Conservation (phyloP, 1,140 invertebrate species). For the Drosophila punjabiensis region DNA sequence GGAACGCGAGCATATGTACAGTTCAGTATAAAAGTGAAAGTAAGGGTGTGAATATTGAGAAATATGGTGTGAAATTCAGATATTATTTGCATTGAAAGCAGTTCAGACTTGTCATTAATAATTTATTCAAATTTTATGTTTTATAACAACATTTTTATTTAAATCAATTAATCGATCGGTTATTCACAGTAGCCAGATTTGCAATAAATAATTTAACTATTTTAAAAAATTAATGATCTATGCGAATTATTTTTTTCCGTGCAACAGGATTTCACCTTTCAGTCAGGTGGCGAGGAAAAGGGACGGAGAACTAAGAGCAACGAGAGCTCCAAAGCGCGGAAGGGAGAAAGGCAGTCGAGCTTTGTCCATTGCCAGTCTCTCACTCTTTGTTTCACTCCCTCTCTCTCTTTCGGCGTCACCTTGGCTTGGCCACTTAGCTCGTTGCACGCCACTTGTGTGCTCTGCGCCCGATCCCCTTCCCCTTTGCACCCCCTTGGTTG, state of each 20-base stretch:
- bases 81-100: no score
- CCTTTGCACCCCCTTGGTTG: conserved; percentile 12
- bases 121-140: no score
- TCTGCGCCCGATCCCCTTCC: not conserved
- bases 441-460: conserved; percentile 48
- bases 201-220: no score
- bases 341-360: conserved; percentile 15
- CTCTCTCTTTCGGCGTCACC: not conserved
- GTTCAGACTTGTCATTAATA: no score
- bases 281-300: not conserved
- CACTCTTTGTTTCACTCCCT: conserved; percentile 1
- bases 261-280: conserved; percentile 8
- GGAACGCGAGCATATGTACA: conserved; percentile 15
- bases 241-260: not conserved
- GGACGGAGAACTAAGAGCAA: not conserved
- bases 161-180: no score
- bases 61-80: no score
- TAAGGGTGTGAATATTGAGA: no score
- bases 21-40: no score
- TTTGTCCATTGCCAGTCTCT: conserved; percentile 18
- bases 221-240: not conserved
- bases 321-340: not conserved
- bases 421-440: conserved; percentile 36
- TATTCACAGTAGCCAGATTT: no score
- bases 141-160: no score